These are phyloP conservation scores for Ginglymostoma cirratum DNA, from an alignment of 2,113 vertebrate genomes.

Conservation along the genomic window DNA sequence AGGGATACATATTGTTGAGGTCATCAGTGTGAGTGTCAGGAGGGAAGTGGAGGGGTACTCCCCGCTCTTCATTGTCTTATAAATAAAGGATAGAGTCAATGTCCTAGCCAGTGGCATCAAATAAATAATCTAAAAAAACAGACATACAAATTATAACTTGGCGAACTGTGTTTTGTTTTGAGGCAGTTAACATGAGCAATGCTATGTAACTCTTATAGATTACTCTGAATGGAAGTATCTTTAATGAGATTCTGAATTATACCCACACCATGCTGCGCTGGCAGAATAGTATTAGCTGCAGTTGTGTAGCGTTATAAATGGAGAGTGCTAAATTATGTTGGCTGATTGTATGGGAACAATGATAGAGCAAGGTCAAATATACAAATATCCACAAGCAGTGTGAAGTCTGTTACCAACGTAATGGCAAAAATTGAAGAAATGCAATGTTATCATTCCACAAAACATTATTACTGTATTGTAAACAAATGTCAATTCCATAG, in stretches of 20 bases:
- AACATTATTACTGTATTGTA: neutral
- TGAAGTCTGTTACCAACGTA: neutral
- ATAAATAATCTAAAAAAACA: neutral
- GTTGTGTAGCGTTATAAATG: neutral
- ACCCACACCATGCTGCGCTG: neutral
- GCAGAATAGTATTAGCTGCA: neutral
- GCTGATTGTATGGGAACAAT: neutral
- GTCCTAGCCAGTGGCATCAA: neutral
- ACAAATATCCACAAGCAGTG: too few species aligned
- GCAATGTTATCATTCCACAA: neutral
- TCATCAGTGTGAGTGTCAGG: neutral
- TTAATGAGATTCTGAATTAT: slow-evolving; percentile 29
- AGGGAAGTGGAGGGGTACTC: neutral
- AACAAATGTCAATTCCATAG: neutral
- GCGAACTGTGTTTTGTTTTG: neutral
- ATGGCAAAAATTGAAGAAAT: neutral
- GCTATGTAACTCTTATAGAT: neutral
- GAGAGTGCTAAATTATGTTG: neutral
- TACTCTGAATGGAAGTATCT: slow-evolving; percentile 14
- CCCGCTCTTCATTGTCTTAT: neutral
- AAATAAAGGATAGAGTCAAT: neutral
- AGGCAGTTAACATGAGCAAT: slow-evolving; percentile 14
- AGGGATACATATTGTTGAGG: neutral
- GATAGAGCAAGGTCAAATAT: slow-evolving; percentile 21
- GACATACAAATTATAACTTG: neutral